A percentile compares a stretch with the other conserved stretches of the same genome.
Evolutionary conservation across 2,888 invertebrate genomes (phyloP).

Genomic region (Cephus rjabovi): DNA sequence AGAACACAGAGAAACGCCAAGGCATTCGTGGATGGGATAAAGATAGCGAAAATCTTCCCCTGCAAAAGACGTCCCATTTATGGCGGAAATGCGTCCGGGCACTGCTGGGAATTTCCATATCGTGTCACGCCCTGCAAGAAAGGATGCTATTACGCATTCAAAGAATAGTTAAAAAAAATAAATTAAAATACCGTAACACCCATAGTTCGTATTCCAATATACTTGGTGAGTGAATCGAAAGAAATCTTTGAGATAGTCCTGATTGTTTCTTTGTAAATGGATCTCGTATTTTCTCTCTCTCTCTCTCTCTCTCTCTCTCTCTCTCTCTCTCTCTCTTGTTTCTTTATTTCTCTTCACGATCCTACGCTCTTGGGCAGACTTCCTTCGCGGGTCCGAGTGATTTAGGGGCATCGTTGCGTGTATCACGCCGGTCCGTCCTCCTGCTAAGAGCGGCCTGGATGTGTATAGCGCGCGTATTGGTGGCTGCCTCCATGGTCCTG

Average conservation of each 20-base stretch:
- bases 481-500: neutral
- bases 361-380: conserved; percentile 34
- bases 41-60: neutral
- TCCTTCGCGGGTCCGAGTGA: conserved; percentile 47
- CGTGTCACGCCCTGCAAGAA: neutral
- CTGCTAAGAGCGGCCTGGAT: neutral
- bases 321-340: conserved; percentile 18
- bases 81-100: neutral
- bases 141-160: neutral
- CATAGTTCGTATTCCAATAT: neutral
- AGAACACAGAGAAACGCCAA: conserved; percentile 64
- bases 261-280: neutral
- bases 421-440: conserved; percentile 54
- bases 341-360: conserved; percentile 20
- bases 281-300: conserved; percentile 35
- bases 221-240: neutral
- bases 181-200: neutral
- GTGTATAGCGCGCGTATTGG: conserved; percentile 10
- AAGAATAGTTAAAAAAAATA: neutral
- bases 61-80: neutral
- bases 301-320: conserved; percentile 26
- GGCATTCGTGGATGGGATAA: conserved; percentile 46
- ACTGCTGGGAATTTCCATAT: neutral
- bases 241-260: neutral
- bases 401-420: conserved; percentile 64